These are phyloP conservation scores for Diaphora mendica DNA, from an alignment of 2,888 invertebrate species.

Conservation along the genomic window DNA sequence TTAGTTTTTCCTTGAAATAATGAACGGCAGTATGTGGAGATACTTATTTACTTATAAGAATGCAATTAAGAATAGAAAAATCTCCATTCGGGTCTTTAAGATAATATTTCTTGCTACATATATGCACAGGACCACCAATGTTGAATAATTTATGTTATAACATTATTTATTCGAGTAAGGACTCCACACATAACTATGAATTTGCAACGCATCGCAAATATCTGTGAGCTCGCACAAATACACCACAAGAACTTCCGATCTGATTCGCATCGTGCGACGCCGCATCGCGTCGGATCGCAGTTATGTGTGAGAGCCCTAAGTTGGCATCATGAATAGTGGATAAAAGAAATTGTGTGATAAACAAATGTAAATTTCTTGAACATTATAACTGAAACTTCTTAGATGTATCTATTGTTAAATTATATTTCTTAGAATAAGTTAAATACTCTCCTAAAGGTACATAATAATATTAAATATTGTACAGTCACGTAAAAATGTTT, in stretches of 20 bases:
- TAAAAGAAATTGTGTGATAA: constrained; percentile 79
- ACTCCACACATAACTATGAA: too few species aligned
- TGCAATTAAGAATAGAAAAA: constrained; percentile 14
- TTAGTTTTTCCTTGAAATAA: neutral
- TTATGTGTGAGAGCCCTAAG: too few species aligned
- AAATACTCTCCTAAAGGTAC: constrained; percentile 74
- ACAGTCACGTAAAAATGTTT: neutral
- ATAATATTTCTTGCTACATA: constrained; percentile 5
- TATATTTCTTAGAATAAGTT: constrained; percentile 59
- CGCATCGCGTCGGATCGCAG: too few species aligned
- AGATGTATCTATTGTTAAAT: constrained; percentile 68
- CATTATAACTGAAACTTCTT: constrained; percentile 66
- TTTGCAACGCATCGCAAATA: too few species aligned
- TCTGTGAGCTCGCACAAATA: too few species aligned
- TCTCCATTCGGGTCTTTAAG: constrained; percentile 1
- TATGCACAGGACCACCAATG: constrained; percentile 51
- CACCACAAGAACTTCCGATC: too few species aligned
- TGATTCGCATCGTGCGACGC: too few species aligned
- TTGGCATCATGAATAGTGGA: constrained; percentile 61
- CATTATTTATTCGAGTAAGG: constrained; percentile 71
- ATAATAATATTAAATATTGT: constrained; percentile 60
- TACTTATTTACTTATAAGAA: constrained; percentile 6
- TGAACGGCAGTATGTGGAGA: neutral
- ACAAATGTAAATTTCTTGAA: constrained; percentile 74
- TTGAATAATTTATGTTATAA: constrained; percentile 47